A percentile compares a stretch with the other conserved stretches of the same genome.
phyloP scores from a whole-genome alignment of 1,140 invertebrate species.

The Drosophila mojavensis region DNA sequence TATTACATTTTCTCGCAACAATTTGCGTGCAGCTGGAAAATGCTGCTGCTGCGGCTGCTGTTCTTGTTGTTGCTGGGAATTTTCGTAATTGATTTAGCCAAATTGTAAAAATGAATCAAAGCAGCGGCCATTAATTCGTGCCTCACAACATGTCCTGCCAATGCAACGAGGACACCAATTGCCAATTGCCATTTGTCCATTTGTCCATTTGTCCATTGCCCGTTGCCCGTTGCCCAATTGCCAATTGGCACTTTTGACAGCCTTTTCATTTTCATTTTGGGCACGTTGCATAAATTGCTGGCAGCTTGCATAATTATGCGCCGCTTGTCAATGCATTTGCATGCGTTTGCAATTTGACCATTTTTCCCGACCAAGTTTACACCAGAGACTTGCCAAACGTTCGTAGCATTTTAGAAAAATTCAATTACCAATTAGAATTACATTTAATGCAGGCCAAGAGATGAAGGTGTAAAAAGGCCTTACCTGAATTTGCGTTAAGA shows the following conservation, averaged over 20 bases:
- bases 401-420: conserved; percentile 26
- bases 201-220: background rate
- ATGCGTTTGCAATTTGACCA: conserved; percentile 17
- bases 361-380: conserved; percentile 21
- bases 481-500: background rate
- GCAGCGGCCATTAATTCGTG: conserved; percentile 38
- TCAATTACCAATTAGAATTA: conserved; percentile 37
- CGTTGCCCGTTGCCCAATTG: background rate
- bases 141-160: conserved; percentile 13
- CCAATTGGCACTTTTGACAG: conserved; percentile 8
- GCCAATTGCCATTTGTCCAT: conserved; percentile 10
- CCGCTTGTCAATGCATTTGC: conserved; percentile 74
- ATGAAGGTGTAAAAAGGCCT: no score
- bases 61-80: conserved; percentile 24
- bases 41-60: background rate
- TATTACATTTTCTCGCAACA: conserved; percentile 45
- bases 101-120: conserved; percentile 73
- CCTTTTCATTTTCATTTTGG: conserved; percentile 68
- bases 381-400: conserved; percentile 17
- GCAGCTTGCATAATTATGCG: conserved; percentile 66
- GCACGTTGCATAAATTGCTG: conserved; percentile 73
- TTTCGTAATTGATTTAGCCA: conserved; percentile 74
- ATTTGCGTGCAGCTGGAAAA: conserved; percentile 2
- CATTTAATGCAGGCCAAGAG: background rate
- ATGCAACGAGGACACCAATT: conserved; percentile 12